A percentile compares a stretch with the other conserved stretches of the same genome.
These are phyloP conservation scores for Schizopygopsis malacanthus DNA, from an alignment of 2,797 vertebrate genomes.

Conservation along the genomic window DNA sequence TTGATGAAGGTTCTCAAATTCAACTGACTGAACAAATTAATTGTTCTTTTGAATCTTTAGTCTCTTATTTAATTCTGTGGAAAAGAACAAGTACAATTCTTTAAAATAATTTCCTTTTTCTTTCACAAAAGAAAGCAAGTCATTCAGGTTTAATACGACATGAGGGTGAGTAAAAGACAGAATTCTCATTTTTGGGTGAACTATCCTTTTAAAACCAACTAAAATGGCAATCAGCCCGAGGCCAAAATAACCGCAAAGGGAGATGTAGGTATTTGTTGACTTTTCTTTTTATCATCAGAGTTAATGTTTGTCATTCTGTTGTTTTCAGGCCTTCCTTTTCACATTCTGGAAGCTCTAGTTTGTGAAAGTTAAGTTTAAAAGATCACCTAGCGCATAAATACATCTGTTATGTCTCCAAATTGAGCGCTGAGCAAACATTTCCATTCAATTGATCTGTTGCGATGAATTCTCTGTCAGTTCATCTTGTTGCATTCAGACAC, in stretches of 20 bases:
- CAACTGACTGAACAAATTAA: not conserved
- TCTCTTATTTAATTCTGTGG: not conserved
- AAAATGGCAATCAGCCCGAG: not conserved
- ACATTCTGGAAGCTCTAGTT: conserved; percentile 42
- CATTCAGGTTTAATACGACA: not conserved
- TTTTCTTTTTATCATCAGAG: conserved; percentile 44
- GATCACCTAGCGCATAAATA: conserved; percentile 58
- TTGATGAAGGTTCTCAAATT: not conserved
- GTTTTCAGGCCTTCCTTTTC: conserved; percentile 32
- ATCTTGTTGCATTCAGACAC: conserved; percentile 61
- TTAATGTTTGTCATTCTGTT: conserved; percentile 31
- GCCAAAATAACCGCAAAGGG: conserved; percentile 24
- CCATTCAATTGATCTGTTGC: conserved; percentile 64
- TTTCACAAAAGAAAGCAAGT: not conserved
- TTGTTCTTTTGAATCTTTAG: too few relatives aligned
- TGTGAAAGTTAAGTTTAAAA: conserved; percentile 55
- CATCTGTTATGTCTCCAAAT: conserved; percentile 67
- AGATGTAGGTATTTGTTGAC: conserved; percentile 38
- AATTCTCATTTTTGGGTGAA: not conserved
- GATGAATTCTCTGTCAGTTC: conserved; percentile 63
- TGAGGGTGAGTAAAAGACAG: not conserved
- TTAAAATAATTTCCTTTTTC: not conserved
- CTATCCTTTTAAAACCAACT: not conserved
- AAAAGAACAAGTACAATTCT: not conserved
- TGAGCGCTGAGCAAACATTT: conserved; percentile 70